phyloP scores from a whole-genome alignment of 2,888 invertebrate species.

The Asteroscopus sphinx region DNA sequence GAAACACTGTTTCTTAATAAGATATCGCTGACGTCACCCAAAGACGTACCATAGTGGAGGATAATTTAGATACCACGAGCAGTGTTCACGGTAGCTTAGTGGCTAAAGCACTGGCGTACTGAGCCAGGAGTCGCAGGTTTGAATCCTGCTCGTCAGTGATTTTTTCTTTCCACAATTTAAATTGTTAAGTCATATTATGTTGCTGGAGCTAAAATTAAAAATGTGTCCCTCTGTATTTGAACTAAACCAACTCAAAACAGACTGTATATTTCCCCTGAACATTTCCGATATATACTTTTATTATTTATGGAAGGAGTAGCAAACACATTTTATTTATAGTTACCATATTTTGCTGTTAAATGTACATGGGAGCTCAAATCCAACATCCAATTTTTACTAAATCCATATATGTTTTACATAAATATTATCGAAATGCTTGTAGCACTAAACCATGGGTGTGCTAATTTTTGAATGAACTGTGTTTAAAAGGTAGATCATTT shows the following conservation, averaged over 20 bases:
- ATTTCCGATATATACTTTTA: conserved; percentile 21
- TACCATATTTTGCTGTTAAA: conserved; percentile 13
- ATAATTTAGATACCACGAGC: too few relatives aligned
- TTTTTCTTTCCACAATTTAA: too few relatives aligned
- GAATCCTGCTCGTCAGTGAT: too few relatives aligned
- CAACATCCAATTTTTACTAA: conserved; percentile 3
- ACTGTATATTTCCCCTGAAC: conserved; percentile 13
- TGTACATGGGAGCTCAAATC: conserved; percentile 3
- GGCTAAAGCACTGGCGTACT: too few relatives aligned
- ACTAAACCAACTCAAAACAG: conserved; percentile 1
- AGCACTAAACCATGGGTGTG: neutral
- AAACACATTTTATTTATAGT: conserved; percentile 17
- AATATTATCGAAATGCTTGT: conserved; percentile 1
- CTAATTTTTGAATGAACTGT: neutral
- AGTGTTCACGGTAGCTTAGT: too few relatives aligned
- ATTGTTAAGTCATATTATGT: neutral
- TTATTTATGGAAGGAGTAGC: conserved; percentile 19
- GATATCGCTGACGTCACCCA: too few relatives aligned
- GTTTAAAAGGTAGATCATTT: too few relatives aligned
- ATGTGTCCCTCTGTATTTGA: neutral
- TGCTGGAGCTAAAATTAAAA: neutral
- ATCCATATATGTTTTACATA: conserved; percentile 5
- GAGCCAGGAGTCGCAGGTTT: too few relatives aligned
- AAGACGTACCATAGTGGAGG: too few relatives aligned
- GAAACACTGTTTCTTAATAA: too few relatives aligned